Evolutionary conservation across 2,797 vertebrate species (phyloP).

Genomic region (Synanceia verrucosa): DNA sequence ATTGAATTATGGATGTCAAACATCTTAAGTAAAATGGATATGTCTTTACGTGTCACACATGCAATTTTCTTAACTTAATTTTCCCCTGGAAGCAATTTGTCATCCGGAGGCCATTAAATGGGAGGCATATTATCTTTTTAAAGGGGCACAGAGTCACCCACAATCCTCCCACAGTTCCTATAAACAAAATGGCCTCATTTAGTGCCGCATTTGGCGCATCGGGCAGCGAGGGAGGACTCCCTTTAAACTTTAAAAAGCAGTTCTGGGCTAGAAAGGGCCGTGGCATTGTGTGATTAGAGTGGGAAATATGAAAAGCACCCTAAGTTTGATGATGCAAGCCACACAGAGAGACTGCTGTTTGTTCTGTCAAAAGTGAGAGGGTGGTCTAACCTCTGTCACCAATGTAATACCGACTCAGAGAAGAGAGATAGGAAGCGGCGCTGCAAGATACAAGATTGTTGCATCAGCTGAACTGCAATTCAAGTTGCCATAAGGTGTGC

Average conservation of each 20-base stretch:
- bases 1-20: constrained; percentile 71
- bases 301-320: constrained; percentile 28
- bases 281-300: constrained; percentile 23
- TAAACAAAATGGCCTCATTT: constrained; percentile 85
- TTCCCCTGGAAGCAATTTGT: constrained; percentile 86
- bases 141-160: constrained; percentile 83
- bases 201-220: constrained; percentile 75
- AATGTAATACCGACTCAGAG: constrained; percentile 3
- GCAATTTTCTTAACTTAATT: constrained; percentile 80
- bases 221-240: constrained; percentile 67
- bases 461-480: constrained; percentile 33
- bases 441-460: constrained; percentile 24
- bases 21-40: constrained; percentile 62
- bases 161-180: constrained; percentile 82
- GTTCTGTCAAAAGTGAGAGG: constrained; percentile 20
- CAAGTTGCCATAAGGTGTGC: background rate
- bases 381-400: constrained; percentile 18
- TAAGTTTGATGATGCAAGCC: constrained; percentile 29
- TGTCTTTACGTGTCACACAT: constrained; percentile 78
- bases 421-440: constrained; percentile 5
- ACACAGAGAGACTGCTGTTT: background rate
- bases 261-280: constrained; percentile 38
- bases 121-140: constrained; percentile 86
- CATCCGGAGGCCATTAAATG: constrained; percentile 86
- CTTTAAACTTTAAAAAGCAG: constrained; percentile 69